Evolutionary conservation across 1,140 invertebrate species (phyloP).

Genomic region (Caerostris extrusa): DNA sequence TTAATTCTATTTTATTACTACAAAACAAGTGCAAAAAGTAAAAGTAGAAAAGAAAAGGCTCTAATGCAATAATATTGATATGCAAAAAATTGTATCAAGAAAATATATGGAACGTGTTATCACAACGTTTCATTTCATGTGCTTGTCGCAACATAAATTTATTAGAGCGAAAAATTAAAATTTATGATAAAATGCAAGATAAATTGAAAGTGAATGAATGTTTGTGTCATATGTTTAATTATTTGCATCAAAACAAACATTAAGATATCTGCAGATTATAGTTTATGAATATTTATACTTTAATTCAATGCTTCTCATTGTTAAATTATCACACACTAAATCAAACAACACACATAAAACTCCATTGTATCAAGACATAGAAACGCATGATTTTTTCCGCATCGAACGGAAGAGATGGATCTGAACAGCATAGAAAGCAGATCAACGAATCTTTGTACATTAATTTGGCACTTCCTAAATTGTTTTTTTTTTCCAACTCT

Average conservation of each 20-base stretch:
- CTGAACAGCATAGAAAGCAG: neutral
- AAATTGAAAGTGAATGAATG: neutral
- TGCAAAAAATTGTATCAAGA: too few species aligned
- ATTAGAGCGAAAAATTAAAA: slow-evolving; percentile 8
- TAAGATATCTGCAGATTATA: neutral
- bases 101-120: too few species aligned
- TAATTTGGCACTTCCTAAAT: neutral
- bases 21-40: too few species aligned
- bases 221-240: neutral
- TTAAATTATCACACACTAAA: neutral
- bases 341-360: neutral
- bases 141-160: neutral
- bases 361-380: neutral
- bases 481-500: neutral
- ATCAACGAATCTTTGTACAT: neutral
- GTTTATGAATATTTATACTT: neutral
- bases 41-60: too few species aligned
- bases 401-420: neutral
- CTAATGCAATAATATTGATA: too few species aligned
- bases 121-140: too few species aligned
- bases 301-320: neutral
- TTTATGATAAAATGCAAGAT: neutral
- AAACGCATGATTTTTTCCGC: neutral
- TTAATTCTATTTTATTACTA: too few species aligned
- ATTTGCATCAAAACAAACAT: neutral